Base-by-base conservation (phyloP, 2,113 vertebrate species). In the Catharus bicknelli region DNA sequence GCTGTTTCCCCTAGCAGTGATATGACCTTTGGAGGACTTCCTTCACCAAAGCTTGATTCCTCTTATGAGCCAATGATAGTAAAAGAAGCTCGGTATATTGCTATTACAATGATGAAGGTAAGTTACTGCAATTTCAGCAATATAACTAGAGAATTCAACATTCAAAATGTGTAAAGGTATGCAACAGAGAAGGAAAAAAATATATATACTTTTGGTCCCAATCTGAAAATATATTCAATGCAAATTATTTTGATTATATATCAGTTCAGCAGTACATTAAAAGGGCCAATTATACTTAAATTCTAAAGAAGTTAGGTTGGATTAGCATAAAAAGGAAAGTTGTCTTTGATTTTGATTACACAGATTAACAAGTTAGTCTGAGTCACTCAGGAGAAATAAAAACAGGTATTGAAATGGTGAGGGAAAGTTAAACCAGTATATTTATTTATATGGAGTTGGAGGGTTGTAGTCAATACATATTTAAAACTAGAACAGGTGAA, bases 81-180 rank as follows among this genome's bases (percentile, higher is more conserved):
- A 77, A 99, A 99, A 93, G 99, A 99, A 95, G 99, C 99, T 59
- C 98, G 99, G 32, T 99, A 99, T 83, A 99, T 99, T 94, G 99
- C 99, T 62, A 99, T 99, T 94, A 99, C 99, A 83, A 99, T 99
- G 99, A 99, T 99, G 99, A 99, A 99, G 99, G 99, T 99, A 96
- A 95, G 91, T 74, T 51, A 22, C 15, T 68, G 62, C 13, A 17
- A 17, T 66, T 78, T 75, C 34, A 47, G 22, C 36, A 55, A 19
- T 66, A 2, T 48, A 57, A 36, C 13, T 79, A 0, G 25, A 27
- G 32, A 50, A 84, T 54, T 47, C 17, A 22, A 3, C 40, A 50
- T 67, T 83, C 23, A 7, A 30, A 36, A 5, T 80, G 7, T 42
- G 9, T 58, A 30, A 70, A 84, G 19, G 5, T 32, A 5, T 53